Conservation (phyloP, 2,113 vertebrate genomes). For the Delphinapterus leucas region DNA sequence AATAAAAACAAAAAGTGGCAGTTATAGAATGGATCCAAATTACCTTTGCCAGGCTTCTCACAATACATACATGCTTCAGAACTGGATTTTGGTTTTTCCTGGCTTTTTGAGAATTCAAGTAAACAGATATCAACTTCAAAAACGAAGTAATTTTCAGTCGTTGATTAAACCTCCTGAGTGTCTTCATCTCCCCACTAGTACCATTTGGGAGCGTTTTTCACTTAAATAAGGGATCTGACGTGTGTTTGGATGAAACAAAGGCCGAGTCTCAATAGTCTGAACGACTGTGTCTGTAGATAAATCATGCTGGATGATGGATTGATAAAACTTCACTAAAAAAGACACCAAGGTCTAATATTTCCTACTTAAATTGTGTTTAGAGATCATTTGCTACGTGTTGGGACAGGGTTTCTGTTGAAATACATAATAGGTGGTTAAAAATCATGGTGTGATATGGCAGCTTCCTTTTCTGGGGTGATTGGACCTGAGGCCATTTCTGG, state of each 20-base stretch:
- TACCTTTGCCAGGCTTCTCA: background rate
- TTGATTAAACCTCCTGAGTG: background rate
- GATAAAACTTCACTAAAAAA: background rate
- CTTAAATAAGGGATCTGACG: background rate
- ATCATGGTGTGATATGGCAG: background rate
- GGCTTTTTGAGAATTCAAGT: background rate
- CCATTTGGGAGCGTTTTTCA: background rate
- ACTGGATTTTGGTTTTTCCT: background rate
- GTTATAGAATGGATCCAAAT: slow-evolving; percentile 61
- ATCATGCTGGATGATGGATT: background rate
- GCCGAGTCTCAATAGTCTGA: background rate
- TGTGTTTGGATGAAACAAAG: background rate
- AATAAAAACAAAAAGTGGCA: slow-evolving; percentile 75
- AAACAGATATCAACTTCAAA: background rate
- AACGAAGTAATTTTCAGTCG: background rate
- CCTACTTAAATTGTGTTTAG: background rate
- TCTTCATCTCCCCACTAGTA: background rate
- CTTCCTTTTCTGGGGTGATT: background rate
- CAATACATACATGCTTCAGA: slow-evolving; percentile 18
- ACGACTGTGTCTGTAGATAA: background rate
- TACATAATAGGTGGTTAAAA: background rate
- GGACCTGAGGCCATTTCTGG: background rate
- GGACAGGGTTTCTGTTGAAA: background rate
- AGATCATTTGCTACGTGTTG: background rate
- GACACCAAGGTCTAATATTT: background rate